These are phyloP conservation scores for Nothobranchius kuhntae DNA, from an alignment of 2,113 vertebrate genomes.

Conservation along the genomic window DNA sequence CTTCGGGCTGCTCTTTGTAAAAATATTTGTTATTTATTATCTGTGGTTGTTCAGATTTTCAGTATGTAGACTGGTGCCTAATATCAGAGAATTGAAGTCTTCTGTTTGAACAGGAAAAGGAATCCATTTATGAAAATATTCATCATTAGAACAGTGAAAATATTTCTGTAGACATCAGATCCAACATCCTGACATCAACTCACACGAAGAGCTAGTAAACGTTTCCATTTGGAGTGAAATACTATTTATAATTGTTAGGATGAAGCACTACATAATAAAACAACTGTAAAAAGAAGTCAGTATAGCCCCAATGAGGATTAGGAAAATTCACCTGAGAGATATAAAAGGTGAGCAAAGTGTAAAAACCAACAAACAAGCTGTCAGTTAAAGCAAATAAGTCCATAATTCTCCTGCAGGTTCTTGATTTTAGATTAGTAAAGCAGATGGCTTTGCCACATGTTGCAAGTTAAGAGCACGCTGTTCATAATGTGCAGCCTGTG, in stretches of 20 bases:
- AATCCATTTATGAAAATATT: not conserved
- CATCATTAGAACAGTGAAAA: not conserved
- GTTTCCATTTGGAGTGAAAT: slow-evolving; percentile 2
- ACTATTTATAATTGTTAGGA: slow-evolving; percentile 12
- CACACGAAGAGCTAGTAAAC: not conserved
- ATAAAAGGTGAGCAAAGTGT: slow-evolving; percentile 29
- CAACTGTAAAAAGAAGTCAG: not conserved
- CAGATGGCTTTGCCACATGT: slow-evolving; percentile 54
- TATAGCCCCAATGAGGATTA: not conserved
- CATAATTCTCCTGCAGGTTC: slow-evolving; percentile 24
- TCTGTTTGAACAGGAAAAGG: not conserved
- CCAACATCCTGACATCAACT: not conserved
- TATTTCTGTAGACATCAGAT: not conserved
- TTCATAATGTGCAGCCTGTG: slow-evolving; percentile 30
- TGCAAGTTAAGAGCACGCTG: slow-evolving; percentile 36
- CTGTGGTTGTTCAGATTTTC: too few relatives aligned
- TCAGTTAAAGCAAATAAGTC: slow-evolving; percentile 26
- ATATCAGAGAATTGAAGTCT: not conserved
- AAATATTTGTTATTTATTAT: too few relatives aligned
- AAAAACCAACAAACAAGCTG: slow-evolving; percentile 25
- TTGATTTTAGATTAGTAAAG: slow-evolving; percentile 30
- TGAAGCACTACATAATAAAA: slow-evolving; percentile 11
- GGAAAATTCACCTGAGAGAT: not conserved
- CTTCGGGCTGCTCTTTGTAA: too few relatives aligned
- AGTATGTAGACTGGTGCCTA: too few relatives aligned